These are phyloP conservation scores for Phaenicophaeus curvirostris DNA, from an alignment of 2,797 vertebrate genomes.

Conservation along the genomic window DNA sequence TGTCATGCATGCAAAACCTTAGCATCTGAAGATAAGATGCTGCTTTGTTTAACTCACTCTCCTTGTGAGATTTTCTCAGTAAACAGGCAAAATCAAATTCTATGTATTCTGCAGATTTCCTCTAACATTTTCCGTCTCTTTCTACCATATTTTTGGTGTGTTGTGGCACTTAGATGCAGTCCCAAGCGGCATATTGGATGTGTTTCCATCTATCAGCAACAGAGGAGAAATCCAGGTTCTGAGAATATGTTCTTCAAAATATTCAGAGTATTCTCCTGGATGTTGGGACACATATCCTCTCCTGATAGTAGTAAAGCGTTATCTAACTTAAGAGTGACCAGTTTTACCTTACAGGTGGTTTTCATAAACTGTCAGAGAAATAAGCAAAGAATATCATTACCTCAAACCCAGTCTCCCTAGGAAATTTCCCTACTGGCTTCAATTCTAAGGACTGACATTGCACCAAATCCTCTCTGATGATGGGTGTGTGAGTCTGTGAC, in stretches of 20 bases:
- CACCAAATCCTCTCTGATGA: not conserved
- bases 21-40: not conserved
- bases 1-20: conserved; percentile 27
- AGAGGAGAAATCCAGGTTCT: not conserved
- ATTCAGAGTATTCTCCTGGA: not conserved
- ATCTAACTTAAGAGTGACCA: not conserved
- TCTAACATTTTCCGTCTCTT: not conserved
- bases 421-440: conserved; percentile 28
- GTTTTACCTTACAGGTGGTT: not conserved
- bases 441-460: not conserved
- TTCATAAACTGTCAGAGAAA: not conserved
- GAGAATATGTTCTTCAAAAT: not conserved
- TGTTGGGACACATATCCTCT: not conserved
- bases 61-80: conserved; percentile 50
- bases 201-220: not conserved
- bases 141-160: not conserved
- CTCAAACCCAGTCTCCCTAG: not conserved
- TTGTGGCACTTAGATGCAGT: not conserved
- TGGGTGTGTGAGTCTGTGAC: not conserved
- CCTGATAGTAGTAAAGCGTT: not conserved
- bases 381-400: not conserved
- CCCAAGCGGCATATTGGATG: not conserved
- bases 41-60: not conserved
- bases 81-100: conserved; percentile 17
- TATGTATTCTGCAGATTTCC: conserved; percentile 7